Evolutionary conservation across 2,113 vertebrate genomes (phyloP).

Genomic region (Sphaerodactylus townsendi): DNA sequence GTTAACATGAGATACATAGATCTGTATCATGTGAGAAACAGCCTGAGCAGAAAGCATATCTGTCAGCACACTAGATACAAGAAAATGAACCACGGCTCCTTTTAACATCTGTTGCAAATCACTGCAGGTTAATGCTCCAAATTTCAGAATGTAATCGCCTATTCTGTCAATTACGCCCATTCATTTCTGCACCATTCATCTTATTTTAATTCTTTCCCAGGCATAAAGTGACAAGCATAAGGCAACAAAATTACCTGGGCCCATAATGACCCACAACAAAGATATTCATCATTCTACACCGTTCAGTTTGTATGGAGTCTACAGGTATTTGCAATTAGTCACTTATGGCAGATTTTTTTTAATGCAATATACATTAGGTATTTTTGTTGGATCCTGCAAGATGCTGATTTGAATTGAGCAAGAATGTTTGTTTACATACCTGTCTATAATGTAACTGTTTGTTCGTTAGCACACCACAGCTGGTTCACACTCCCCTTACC

Average conservation of each 20-base stretch:
- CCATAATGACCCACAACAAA: conserved; percentile 50
- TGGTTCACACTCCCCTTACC: not conserved
- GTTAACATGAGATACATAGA: not conserved
- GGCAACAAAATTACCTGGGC: conserved; percentile 55
- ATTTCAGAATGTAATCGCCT: conserved; percentile 42
- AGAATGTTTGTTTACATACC: not conserved
- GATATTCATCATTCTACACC: conserved; percentile 51
- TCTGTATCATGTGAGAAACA: conserved; percentile 1
- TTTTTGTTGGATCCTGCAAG: conserved; percentile 1
- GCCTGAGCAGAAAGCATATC: conserved; percentile 19
- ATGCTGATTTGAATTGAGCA: conserved; percentile 39
- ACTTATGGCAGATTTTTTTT: conserved; percentile 31
- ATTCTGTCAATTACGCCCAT: conserved; percentile 52
- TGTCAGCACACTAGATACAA: conserved; percentile 33
- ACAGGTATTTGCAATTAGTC: conserved; percentile 55
- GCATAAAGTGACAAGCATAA: conserved; percentile 53
- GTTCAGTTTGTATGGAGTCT: conserved; percentile 10
- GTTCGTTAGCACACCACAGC: not conserved
- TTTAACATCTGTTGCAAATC: conserved; percentile 51
- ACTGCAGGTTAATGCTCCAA: conserved; percentile 31
- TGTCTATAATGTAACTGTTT: too few relatives aligned
- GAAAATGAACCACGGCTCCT: conserved; percentile 34
- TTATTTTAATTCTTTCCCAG: conserved; percentile 59
- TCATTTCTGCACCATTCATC: conserved; percentile 49
- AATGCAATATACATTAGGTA: conserved; percentile 48